These are phyloP conservation scores for Pheosia gnoma DNA, from an alignment of 2,888 invertebrate species.

Conservation along the genomic window DNA sequence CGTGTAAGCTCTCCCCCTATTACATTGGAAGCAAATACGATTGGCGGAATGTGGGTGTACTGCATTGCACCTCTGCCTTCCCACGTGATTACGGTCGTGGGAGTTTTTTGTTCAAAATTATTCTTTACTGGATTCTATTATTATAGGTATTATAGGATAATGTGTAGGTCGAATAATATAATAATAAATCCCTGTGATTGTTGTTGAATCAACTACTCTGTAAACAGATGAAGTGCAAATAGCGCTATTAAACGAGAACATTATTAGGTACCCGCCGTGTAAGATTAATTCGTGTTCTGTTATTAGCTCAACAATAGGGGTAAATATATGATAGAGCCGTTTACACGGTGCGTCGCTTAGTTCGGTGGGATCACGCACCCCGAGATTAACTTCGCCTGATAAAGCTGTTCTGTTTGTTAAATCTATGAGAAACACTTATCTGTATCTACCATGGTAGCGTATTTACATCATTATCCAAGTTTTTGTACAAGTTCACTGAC, in stretches of 20 bases:
- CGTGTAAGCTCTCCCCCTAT: too few species aligned
- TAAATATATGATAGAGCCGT: background rate
- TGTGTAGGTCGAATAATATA: too few species aligned
- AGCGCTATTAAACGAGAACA: background rate
- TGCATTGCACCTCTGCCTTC: too few species aligned
- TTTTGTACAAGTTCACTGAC: background rate
- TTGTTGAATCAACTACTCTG: background rate
- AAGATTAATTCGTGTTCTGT: constrained; percentile 3
- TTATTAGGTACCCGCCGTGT: background rate
- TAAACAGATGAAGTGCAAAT: background rate
- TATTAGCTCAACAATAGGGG: background rate
- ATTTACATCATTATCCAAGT: background rate
- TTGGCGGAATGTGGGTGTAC: too few species aligned
- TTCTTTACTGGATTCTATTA: too few species aligned
- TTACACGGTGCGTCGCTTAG: background rate
- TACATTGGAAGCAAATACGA: too few species aligned
- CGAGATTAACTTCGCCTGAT: background rate
- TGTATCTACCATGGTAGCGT: background rate
- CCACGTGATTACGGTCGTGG: too few species aligned
- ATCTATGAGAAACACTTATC: background rate
- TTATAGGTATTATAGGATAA: too few species aligned
- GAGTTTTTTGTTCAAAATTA: too few species aligned
- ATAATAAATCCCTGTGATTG: constrained; percentile 3
- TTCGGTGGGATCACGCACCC: background rate
- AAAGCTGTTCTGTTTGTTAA: background rate